Evolutionary conservation across 2,113 vertebrate genomes (phyloP).

Genomic region (Hyla sarda): DNA sequence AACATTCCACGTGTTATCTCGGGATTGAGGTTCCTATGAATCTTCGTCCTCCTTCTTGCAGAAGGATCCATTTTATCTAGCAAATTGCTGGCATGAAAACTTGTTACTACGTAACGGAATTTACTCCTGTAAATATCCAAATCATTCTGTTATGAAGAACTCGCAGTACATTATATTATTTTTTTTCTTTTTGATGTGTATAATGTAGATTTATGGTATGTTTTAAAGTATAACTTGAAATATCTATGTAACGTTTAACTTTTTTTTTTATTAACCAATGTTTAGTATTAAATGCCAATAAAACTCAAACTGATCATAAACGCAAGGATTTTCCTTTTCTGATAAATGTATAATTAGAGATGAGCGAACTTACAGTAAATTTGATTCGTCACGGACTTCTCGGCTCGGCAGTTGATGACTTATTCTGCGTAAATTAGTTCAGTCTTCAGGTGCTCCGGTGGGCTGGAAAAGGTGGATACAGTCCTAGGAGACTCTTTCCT

Average conservation of each 20-base stretch:
- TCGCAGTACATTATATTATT: not conserved
- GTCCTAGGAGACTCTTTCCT: too few species aligned
- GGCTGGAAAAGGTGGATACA: too few species aligned
- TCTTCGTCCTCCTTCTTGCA: constrained; percentile 55
- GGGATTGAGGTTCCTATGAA: constrained; percentile 13
- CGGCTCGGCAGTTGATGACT: too few species aligned
- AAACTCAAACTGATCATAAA: constrained; percentile 2
- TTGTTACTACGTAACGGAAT: constrained; percentile 60
- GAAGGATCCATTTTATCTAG: constrained; percentile 60
- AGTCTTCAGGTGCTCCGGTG: too few species aligned
- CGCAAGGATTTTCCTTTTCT: not conserved
- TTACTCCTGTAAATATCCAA: constrained; percentile 9
- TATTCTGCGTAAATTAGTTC: too few species aligned
- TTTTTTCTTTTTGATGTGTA: constrained; percentile 21
- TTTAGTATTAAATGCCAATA: constrained; percentile 40
- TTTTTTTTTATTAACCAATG: constrained; percentile 40
- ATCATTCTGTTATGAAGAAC: constrained; percentile 38
- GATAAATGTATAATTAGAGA: too few species aligned
- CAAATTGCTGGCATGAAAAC: constrained; percentile 63
- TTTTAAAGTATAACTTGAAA: constrained; percentile 41
- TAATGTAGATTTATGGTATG: constrained; percentile 24
- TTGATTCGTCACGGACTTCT: too few species aligned
- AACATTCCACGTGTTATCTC: constrained; percentile 40
- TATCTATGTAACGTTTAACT: constrained; percentile 15
- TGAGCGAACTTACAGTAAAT: too few species aligned